Evolutionary conservation across 2,113 vertebrate genomes (phyloP), one percentile per base, ranked within the genome.

Genomic region (Phasianus colchicus): DNA sequence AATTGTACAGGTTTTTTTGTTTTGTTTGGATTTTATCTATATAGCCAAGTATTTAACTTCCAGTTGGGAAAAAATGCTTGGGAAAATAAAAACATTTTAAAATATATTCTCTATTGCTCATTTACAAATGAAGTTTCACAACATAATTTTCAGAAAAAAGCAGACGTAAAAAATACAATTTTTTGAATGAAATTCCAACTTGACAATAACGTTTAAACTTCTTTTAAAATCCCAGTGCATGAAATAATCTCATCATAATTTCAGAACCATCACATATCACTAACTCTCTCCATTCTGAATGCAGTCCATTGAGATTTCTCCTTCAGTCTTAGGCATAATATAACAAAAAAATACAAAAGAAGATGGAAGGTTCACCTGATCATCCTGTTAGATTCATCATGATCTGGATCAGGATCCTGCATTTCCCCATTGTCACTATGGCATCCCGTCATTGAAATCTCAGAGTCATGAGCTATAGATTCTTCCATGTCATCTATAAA

Each of bases 401-500:
- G 98, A 86, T 98, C 98, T 0, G 84, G 96, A 94, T 99, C 99
- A 20, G 96, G 95, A 94, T 99, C 99, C 45, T 99, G 99, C 84
- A 98, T 98, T 72, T 99, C 99, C 9, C 98, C 98, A 2, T 96
- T 97, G 84, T 99, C 99, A 9, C 94, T 96, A 6, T 98, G 98
- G 76, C 98, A 98, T 50, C 98, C 98, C 18, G 97, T 94, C 95
- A 99, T 96, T 45, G 97, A 96, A 60, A 98, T 97, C 12, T 98
- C 98, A 12, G 98, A 97, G 81, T 99, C 98, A 4, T 98, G 98
- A 61, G 95, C 96, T 91, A 99, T 95, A 3, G 97, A 98, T 25
- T 99, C 99, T 13, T 99, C 99, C 98, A 99, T 97, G 80, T 99
- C 99, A 67, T 99, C 99, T 92, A 98, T 96, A 67, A 99, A 98